Evolutionary conservation across 2,113 vertebrate species (phyloP), one percentile per base, ranked within the genome.

Genomic region (Rhinolophus sinicus): DNA sequence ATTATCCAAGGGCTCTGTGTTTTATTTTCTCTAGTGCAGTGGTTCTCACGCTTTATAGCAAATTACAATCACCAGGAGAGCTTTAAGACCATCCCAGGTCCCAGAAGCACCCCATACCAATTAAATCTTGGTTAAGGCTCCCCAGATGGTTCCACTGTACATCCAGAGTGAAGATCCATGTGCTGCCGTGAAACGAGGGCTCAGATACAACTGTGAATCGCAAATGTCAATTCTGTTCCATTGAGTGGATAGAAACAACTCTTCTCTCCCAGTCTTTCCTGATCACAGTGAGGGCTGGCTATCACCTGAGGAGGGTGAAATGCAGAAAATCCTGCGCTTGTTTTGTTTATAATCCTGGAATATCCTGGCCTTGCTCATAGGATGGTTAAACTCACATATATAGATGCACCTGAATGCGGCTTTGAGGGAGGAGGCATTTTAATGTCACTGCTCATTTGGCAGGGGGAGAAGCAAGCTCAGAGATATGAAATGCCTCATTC

Each of bases 11-110:
- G 50, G 50, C 30, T 65, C 15, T 60, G 52, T 10, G 58, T 86
- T 96, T 88, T 70, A 50, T 75, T 91, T 91, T 88, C 26, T 70
- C 60, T 85, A 30, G 50, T 81, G 26, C 3, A 15, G n/a, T 72
- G 65, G 35, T 65, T 86, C n/a, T 47, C 30, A 73, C 69, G 65
- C 76, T 62, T 87, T 56, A 44, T 30, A n/a, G 26, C 22, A 86
- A 75, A 77, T 81, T 28, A 18, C 19, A 76, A 2, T 82, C 44
- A 86, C 60, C 24, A 30, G 73, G 72, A 89, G 60, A 84, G 15
- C 7, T 88, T 69, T 56, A 14, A 80, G 38, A 56, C 10, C 22
- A 11, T 6, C 47, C 14, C 2, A 3, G 44, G 77, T 40, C 47
- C 33, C 60, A 85, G 83, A 6, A 70, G 40, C 21, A 13, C 19